phyloP scores from a whole-genome alignment of 2,113 vertebrate species.

The Bombycilla garrulus region DNA sequence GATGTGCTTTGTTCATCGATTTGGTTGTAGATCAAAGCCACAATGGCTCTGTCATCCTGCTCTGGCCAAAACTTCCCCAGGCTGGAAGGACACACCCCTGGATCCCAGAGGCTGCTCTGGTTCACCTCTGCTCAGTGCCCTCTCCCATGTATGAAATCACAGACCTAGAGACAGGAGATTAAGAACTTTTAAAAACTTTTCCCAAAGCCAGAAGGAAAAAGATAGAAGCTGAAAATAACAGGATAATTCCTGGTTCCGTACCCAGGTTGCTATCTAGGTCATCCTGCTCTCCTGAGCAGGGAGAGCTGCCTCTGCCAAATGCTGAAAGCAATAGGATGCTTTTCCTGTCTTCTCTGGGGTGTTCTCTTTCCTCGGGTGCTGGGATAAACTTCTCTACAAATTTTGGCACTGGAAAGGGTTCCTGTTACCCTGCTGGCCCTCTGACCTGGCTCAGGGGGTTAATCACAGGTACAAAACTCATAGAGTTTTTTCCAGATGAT shows the following conservation, averaged over 20 bases:
- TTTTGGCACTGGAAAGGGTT: not conserved
- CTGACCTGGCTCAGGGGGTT: not conserved
- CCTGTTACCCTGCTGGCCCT: not conserved
- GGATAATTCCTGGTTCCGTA: constrained; percentile 14
- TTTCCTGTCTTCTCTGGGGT: not conserved
- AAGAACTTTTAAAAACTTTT: not conserved
- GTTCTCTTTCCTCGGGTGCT: not conserved
- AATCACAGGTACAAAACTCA: not conserved
- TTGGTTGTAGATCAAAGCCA: constrained; percentile 12
- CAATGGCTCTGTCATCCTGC: not conserved
- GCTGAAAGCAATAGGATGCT: not conserved
- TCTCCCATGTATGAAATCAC: not conserved
- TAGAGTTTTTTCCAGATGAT: not conserved
- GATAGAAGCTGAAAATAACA: not conserved
- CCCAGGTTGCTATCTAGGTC: constrained; percentile 53
- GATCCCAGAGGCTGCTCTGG: not conserved
- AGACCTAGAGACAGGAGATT: not conserved
- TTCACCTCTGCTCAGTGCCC: not conserved
- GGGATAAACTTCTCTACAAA: not conserved
- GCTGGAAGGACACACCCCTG: not conserved
- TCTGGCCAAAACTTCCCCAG: not conserved
- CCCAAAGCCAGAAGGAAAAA: not conserved
- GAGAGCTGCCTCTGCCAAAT: not conserved
- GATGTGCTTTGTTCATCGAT: constrained; percentile 30
- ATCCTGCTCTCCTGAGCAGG: constrained; percentile 13